A percentile compares a stretch with the other conserved stretches of the same genome.
Evolutionary conservation across 2,888 invertebrate genomes (phyloP).

Genomic region (Caenorhabditis becei): DNA sequence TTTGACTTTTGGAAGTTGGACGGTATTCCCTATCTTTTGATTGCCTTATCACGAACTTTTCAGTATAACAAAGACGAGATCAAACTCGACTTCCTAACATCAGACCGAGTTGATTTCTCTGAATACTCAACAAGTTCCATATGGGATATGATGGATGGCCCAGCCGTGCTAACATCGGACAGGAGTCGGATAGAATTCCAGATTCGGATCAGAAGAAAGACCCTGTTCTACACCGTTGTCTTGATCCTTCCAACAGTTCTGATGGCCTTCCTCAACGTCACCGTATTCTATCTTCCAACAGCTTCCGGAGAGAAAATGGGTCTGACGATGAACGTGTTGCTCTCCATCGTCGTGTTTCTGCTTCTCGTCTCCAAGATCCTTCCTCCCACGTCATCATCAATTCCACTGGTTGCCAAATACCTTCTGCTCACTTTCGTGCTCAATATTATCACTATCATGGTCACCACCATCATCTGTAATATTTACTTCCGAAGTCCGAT

Average conservation of each 20-base stretch:
- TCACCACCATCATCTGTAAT: slow-evolving; percentile 99
- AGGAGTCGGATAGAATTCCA: slow-evolving; percentile 82
- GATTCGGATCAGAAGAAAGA: slow-evolving; percentile 87
- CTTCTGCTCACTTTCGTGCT: slow-evolving; percentile 99
- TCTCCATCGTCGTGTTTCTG: slow-evolving; percentile 99
- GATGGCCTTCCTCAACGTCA: slow-evolving; percentile 98
- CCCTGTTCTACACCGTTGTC: slow-evolving; percentile 98
- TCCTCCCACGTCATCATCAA: slow-evolving; percentile 96
- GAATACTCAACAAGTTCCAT: slow-evolving; percentile 87
- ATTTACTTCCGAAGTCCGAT: slow-evolving; percentile 97
- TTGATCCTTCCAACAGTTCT: slow-evolving; percentile 98
- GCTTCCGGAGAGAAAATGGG: slow-evolving; percentile 86
- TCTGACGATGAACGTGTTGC: slow-evolving; percentile 92
- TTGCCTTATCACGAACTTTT: slow-evolving; percentile 30
- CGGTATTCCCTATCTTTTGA: slow-evolving; percentile 82
- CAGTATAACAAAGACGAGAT: slow-evolving; percentile 81
- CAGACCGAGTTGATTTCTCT: slow-evolving; percentile 83
- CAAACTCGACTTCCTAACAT: slow-evolving; percentile 93
- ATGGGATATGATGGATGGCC: slow-evolving; percentile 95
- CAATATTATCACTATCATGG: slow-evolving; percentile 99
- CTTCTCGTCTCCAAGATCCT: slow-evolving; percentile 98
- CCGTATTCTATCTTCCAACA: slow-evolving; percentile 98
- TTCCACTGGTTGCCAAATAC: slow-evolving; percentile 94
- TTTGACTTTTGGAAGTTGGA: slow-evolving; percentile 99
- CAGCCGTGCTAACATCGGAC: slow-evolving; percentile 91